phyloP scores from a whole-genome alignment of 2,797 vertebrate genomes.

The Sebastes taczanowskii region DNA sequence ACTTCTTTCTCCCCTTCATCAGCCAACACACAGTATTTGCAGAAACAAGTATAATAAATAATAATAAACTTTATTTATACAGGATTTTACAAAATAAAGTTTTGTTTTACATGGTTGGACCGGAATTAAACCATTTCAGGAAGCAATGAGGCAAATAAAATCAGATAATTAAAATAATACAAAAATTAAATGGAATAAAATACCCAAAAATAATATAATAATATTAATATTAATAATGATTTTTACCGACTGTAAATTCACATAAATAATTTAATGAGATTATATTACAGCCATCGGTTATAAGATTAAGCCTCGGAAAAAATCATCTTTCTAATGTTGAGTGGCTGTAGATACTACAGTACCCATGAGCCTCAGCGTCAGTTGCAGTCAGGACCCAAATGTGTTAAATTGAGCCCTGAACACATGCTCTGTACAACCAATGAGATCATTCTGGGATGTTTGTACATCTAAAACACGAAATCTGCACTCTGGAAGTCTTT shows the following conservation, averaged over 20 bases:
- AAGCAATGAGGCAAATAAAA: not conserved
- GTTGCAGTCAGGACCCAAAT: not conserved
- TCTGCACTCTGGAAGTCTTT: not conserved
- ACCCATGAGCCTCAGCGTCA: not conserved
- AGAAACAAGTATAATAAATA: not conserved
- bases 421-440: not conserved
- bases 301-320: not conserved
- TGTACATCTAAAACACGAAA: not conserved
- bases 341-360: not conserved
- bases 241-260: not conserved
- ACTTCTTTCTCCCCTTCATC: not conserved
- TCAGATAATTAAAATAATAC: not conserved
- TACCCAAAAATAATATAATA: not conserved
- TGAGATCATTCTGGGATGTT: not conserved
- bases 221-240: not conserved
- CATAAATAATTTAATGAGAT: not conserved
- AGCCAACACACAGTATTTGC: not conserved
- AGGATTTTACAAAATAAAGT: not conserved
- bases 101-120: not conserved
- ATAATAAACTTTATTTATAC: not conserved
- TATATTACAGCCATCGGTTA: not conserved
- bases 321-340: not conserved
- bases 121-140: not conserved
- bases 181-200: not conserved
- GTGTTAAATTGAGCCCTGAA: not conserved